Conservation (phyloP, 64 coral and sea anemone species). For the Acropora yongei region DNA sequence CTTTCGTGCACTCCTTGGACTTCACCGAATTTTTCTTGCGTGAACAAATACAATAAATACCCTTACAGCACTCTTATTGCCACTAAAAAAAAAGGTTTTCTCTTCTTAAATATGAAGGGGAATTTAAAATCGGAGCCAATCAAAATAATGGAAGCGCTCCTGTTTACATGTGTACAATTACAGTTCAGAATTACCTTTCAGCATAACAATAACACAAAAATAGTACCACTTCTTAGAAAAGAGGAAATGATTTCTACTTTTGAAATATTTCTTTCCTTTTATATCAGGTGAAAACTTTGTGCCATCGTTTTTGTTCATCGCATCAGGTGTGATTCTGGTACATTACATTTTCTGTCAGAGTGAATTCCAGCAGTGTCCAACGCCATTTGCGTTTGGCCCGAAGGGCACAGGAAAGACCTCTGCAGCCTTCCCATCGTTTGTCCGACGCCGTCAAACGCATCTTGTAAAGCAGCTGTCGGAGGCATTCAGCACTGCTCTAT, state of each 20-base stretch:
- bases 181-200: background rate
- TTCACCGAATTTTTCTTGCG: too few relatives aligned
- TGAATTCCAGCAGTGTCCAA: background rate
- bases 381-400: background rate
- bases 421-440: background rate
- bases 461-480: slow-evolving; percentile 36
- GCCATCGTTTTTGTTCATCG: background rate
- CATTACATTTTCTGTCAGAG: background rate
- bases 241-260: background rate
- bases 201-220: background rate
- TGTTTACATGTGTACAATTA: too few relatives aligned
- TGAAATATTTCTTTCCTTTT: background rate
- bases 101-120: too few relatives aligned
- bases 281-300: background rate
- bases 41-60: too few relatives aligned
- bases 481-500: slow-evolving; percentile 15
- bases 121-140: too few relatives aligned
- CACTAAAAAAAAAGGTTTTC: too few relatives aligned
- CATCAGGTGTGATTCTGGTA: background rate
- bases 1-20: too few relatives aligned
- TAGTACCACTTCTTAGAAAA: background rate
- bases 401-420: too few relatives aligned
- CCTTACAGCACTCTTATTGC: too few relatives aligned
- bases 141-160: too few relatives aligned
- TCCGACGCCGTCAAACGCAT: background rate